These are phyloP conservation scores for Bemisia tabaci DNA, from an alignment of 1,140 invertebrate species.

Conservation along the genomic window DNA sequence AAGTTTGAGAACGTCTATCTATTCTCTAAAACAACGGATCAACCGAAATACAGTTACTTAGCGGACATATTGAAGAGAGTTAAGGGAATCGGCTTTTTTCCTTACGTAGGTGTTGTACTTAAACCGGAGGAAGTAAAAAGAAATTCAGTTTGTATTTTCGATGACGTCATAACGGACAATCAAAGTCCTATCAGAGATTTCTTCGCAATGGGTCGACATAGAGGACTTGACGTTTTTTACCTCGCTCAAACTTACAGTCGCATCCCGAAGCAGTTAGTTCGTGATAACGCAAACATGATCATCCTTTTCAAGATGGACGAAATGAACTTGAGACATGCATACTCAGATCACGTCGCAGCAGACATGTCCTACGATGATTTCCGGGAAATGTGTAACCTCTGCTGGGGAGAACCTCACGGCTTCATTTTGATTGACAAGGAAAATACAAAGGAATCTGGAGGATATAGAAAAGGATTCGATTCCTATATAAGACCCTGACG, in stretches of 20 bases:
- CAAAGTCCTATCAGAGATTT: conserved; percentile 27
- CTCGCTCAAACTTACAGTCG: conserved; percentile 28
- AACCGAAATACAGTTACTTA: conserved; percentile 25
- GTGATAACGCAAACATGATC: conserved; percentile 30
- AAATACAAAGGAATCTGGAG: conserved; percentile 9
- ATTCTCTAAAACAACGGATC: conserved; percentile 24
- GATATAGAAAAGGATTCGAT: too few relatives aligned
- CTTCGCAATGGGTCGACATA: conserved; percentile 30
- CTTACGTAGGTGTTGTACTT: conserved; percentile 23
- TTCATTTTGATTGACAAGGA: conserved; percentile 21
- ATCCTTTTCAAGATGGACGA: conserved; percentile 31
- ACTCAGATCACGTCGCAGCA: conserved; percentile 28
- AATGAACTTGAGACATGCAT: conserved; percentile 29
- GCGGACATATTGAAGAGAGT: conserved; percentile 18
- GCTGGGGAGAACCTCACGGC: too few relatives aligned
- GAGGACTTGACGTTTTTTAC: conserved; percentile 30
- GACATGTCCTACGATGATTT: conserved; percentile 9
- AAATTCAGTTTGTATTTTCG: conserved; percentile 30
- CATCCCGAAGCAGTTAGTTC: conserved; percentile 29
- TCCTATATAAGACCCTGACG: too few relatives aligned
- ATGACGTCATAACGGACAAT: conserved; percentile 29
- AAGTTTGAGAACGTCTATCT: conserved; percentile 28
- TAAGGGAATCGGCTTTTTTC: conserved; percentile 19
- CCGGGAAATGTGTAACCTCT: conserved; percentile 4
- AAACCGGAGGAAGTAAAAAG: conserved; percentile 18